Evolutionary conservation across 1,140 invertebrate genomes (phyloP).

Genomic region (Apolygus lucorum): DNA sequence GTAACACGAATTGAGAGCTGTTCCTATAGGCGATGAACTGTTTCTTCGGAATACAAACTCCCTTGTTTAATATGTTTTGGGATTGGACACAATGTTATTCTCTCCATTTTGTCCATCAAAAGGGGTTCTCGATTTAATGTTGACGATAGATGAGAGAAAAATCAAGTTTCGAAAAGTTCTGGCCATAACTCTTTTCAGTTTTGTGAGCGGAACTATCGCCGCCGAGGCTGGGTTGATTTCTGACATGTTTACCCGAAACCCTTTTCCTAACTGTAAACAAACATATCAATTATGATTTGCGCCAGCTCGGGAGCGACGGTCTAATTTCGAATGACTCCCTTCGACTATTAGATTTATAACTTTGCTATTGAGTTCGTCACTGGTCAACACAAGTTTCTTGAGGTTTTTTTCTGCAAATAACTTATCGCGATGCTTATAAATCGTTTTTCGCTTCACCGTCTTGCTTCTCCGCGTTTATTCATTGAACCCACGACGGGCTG

Average conservation of each 20-base stretch:
- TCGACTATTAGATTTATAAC: constrained; percentile 12
- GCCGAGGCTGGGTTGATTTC: constrained; percentile 1
- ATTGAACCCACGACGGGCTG: too few species aligned
- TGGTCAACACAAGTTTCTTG: constrained; percentile 8
- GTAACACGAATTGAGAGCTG: too few species aligned
- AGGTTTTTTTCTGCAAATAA: too few species aligned
- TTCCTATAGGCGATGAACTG: too few species aligned
- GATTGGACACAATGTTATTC: too few species aligned
- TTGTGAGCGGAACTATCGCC: not conserved
- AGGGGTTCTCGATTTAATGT: not conserved
- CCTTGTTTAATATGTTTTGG: too few species aligned
- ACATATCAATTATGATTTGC: constrained; percentile 17
- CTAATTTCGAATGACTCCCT: constrained; percentile 14
- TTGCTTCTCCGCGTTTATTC: too few species aligned
- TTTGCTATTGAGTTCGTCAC: constrained; percentile 8
- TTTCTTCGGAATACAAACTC: too few species aligned
- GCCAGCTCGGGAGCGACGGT: not conserved
- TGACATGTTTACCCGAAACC: constrained; percentile 7
- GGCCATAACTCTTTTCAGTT: not conserved
- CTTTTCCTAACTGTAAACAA: not conserved
- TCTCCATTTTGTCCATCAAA: not conserved
- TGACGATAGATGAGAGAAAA: not conserved
- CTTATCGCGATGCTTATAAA: too few species aligned
- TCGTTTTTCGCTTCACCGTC: too few species aligned
- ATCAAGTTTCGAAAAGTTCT: constrained; percentile 5